Conservation (phyloP, 2,797 vertebrate species). For the Balearica regulorum region DNA sequence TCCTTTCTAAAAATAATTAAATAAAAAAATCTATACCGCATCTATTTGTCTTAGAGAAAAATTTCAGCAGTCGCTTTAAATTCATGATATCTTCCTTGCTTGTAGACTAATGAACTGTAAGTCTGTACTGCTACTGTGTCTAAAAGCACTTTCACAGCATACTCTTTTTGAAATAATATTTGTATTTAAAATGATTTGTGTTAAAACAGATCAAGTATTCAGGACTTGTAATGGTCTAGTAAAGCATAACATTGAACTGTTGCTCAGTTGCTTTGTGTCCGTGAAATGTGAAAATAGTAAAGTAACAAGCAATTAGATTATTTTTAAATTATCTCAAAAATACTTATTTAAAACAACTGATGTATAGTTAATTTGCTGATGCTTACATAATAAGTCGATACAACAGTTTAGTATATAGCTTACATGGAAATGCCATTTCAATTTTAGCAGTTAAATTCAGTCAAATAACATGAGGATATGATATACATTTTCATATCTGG, state of each 20-base stretch:
- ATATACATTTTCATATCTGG: neutral
- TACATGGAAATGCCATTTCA: neutral
- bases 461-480: neutral
- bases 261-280: neutral
- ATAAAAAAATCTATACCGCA: neutral
- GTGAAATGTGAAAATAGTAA: neutral
- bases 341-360: neutral
- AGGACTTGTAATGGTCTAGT: neutral
- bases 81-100: neutral
- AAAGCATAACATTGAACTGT: neutral
- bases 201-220: neutral
- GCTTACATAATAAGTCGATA: neutral
- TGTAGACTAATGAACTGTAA: neutral
- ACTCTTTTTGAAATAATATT: neutral
- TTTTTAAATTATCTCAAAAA: neutral
- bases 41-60: neutral
- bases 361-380: neutral
- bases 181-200: neutral
- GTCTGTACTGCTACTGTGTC: neutral
- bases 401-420: neutral
- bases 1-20: neutral
- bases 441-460: neutral
- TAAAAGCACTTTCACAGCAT: neutral
- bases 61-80: neutral
- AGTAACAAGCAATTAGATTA: neutral